Conservation (phyloP, 2,888 invertebrate species). For the Eustalomyia histrio region DNA sequence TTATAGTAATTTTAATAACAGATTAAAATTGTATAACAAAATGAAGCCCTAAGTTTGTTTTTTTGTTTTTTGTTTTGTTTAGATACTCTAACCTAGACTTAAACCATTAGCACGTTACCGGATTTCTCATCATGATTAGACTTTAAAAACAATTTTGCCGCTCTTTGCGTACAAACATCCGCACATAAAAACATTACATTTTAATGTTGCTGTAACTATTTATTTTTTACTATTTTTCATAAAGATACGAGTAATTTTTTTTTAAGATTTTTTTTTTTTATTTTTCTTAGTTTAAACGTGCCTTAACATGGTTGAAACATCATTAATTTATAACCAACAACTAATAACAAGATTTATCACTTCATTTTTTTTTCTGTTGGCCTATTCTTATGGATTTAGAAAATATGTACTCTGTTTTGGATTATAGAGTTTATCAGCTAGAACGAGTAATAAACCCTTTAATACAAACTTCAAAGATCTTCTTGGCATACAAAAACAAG, state of each 20-base stretch:
- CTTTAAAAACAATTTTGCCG: constrained; percentile 62
- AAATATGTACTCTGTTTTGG: constrained; percentile 5
- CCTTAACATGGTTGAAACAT: constrained; percentile 59
- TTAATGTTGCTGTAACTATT: constrained; percentile 57
- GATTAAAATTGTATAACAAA: not conserved
- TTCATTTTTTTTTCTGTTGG: constrained; percentile 32
- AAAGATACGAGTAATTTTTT: constrained; percentile 41
- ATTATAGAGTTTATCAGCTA: constrained; percentile 25
- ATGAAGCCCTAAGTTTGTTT: constrained; percentile 43
- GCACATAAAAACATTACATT: constrained; percentile 41
- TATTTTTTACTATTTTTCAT: constrained; percentile 62
- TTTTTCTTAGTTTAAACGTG: constrained; percentile 56
- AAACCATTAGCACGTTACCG: constrained; percentile 64
- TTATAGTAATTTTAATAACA: constrained; percentile 11
- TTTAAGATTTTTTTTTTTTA: constrained; percentile 13
- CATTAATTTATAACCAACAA: constrained; percentile 65
- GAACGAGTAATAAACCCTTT: constrained; percentile 38
- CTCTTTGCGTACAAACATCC: constrained; percentile 36
- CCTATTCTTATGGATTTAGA: constrained; percentile 7
- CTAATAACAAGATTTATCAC: constrained; percentile 66
- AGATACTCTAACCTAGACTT: constrained; percentile 53
- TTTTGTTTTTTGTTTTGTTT: constrained; percentile 16
- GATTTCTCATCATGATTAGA: constrained; percentile 65
- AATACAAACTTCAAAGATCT: constrained; percentile 20
- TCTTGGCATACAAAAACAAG: constrained; percentile 43